A percentile compares a stretch with the other conserved stretches of the same genome.
phyloP scores from a whole-genome alignment of 2,888 invertebrate genomes.

The Meiosimyza decipiens region DNA sequence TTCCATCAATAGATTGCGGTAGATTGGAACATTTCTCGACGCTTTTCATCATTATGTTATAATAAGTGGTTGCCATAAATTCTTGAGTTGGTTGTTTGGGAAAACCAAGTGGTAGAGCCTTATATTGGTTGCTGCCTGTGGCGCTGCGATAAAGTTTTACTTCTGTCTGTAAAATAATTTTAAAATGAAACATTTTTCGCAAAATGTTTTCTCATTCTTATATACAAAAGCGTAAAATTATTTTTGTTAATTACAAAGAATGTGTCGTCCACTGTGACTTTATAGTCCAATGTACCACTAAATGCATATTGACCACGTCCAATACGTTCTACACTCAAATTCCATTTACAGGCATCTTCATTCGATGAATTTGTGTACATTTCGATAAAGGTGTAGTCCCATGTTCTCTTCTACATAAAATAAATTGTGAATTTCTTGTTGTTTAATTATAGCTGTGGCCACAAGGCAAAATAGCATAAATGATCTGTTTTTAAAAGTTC shows the following conservation, averaged over 20 bases:
- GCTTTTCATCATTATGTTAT: constrained; percentile 40
- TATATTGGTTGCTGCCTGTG: constrained; percentile 41
- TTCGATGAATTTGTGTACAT: constrained; percentile 27
- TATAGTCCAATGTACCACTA: constrained; percentile 28
- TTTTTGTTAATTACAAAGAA: constrained; percentile 26
- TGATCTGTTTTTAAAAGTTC: too few species aligned
- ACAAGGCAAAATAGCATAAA: too few species aligned
- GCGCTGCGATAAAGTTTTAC: constrained; percentile 43
- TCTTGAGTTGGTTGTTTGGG: constrained; percentile 27
- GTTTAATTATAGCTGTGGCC: too few species aligned
- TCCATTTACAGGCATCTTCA: constrained; percentile 9
- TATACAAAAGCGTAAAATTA: not conserved
- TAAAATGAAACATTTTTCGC: too few species aligned
- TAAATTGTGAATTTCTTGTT: too few species aligned
- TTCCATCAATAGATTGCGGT: constrained; percentile 40
- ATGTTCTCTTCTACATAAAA: constrained; percentile 35
- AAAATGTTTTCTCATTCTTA: too few species aligned
- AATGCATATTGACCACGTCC: constrained; percentile 43
- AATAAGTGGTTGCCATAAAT: constrained; percentile 39
- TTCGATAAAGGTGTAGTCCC: constrained; percentile 44
- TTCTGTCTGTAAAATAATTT: constrained; percentile 33
- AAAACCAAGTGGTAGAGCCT: constrained; percentile 41
- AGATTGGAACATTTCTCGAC: constrained; percentile 44
- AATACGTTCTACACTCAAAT: constrained; percentile 40
- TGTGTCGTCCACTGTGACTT: constrained; percentile 22